Base-by-base conservation (phyloP, 2,888 invertebrate genomes). In the Caenorhabditis angaria region DNA sequence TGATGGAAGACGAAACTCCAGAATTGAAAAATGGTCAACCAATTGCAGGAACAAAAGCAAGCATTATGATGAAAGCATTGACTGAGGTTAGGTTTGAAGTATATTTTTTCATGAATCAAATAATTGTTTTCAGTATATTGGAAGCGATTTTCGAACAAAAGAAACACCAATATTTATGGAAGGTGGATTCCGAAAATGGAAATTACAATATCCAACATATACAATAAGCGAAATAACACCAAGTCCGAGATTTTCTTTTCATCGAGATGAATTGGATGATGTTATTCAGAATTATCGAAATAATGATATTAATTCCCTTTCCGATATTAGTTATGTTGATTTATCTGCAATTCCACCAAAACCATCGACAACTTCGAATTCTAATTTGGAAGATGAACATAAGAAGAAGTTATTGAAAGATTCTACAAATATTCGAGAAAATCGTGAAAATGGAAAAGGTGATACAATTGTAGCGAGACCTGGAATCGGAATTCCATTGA, bases 121-220 rank as follows among this genome's bases (percentile, higher is more conserved):
- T 56, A 12, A 4, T 56, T 61, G 8, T 14, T 60, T 69, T 20
- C 61, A 77, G 70, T 79, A 77, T 56, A 76, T 70, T 54, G 24
- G 61, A 10, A 29, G 22, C 5, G 64, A 67, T 8, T 61, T 60
- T 35, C 65, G 63, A 18, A 74, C 70, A 25, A 71, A 72, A 56
- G 61, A 72, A 8, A 58, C 53, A 0, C 83, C 83, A 0, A 28
- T 84, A 22, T 76, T 81, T 50, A 76, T 85, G 71, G 77, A 84
- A 22, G 83, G 84, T 22, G 85, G 85, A 4, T 85, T 84, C 65
- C 55, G 67, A 18, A 60, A 62, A 29, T 85, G 84, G 84, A 70
- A 77, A 61, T 58, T 61, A 0, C 68, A 76, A 12, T 81, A 80
- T 61, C 78, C 80, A 47, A 65, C 58, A 50, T 80, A 74, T 54